Evolutionary conservation across 2,888 invertebrate species (phyloP).

Genomic region (Ramazzottius varieornatus): DNA sequence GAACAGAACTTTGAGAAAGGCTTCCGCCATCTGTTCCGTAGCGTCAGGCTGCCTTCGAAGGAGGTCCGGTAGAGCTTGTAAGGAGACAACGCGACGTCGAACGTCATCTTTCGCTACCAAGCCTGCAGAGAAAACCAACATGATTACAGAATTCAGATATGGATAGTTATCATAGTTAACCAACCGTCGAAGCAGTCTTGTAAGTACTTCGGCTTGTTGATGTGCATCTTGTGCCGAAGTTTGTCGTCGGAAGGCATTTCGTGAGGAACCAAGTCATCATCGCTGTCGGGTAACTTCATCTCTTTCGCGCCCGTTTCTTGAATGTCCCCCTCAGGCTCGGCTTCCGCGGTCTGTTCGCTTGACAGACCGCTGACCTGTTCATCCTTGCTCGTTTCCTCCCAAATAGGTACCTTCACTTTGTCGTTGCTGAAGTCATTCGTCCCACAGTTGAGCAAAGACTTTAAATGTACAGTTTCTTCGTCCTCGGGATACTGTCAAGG

Average conservation of each 20-base stretch:
- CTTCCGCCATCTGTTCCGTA: not conserved
- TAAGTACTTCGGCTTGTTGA: not conserved
- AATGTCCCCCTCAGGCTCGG: too few species aligned
- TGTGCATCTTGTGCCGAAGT: not conserved
- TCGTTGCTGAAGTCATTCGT: not conserved
- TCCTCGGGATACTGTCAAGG: not conserved
- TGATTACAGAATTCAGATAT: too few species aligned
- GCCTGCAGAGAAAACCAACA: not conserved
- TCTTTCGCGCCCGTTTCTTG: too few species aligned
- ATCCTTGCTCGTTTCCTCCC: too few species aligned
- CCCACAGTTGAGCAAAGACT: not conserved
- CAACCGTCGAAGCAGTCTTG: not conserved
- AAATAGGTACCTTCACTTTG: too few species aligned
- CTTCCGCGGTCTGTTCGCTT: too few species aligned
- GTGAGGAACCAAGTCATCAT: not conserved
- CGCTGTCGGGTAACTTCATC: not conserved
- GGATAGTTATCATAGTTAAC: too few species aligned
- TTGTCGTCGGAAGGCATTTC: not conserved
- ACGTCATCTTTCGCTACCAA: not conserved
- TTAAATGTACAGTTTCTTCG: not conserved
- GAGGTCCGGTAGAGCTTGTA: not conserved
- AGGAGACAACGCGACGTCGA: not conserved
- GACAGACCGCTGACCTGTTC: too few species aligned
- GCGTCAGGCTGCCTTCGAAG: not conserved
- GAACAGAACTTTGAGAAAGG: not conserved